Percentiles rank a stretch among this genome's conserved stretches.
Conservation (phyloP, 1,140 invertebrate genomes). For the Popillia japonica region DNA sequence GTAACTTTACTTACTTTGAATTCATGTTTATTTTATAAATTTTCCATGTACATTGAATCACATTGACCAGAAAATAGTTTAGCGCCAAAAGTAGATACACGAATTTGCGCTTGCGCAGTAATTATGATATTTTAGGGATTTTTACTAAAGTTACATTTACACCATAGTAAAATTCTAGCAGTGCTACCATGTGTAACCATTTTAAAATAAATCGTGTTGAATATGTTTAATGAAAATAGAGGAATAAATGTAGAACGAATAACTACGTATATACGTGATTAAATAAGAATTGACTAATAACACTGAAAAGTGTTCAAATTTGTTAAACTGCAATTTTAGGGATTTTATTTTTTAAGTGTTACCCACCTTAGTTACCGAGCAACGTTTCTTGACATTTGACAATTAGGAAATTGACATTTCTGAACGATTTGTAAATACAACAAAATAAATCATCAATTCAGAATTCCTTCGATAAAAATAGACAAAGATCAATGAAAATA, state of each 20-base stretch:
- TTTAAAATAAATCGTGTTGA: no score
- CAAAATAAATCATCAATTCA: not conserved
- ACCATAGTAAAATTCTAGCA: no score
- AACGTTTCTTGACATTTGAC: conserved; percentile 33
- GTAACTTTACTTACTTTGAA: not conserved
- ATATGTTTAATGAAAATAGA: no score
- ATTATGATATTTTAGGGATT: not conserved
- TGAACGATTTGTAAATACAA: conserved; percentile 17
- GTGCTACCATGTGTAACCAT: no score
- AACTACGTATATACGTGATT: no score
- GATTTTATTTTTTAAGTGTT: conserved; percentile 4
- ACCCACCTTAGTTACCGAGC: not conserved
- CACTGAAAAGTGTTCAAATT: no score
- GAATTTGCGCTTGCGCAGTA: not conserved
- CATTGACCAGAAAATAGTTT: not conserved
- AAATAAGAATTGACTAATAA: no score
- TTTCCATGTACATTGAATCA: not conserved
- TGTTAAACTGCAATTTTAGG: not conserved
- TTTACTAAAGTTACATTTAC: not conserved
- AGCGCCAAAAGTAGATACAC: not conserved
- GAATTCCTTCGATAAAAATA: not conserved
- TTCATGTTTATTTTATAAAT: conserved; percentile 2
- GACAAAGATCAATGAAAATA: not conserved
- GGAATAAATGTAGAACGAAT: no score
- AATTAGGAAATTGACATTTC: conserved; percentile 17